Base-by-base conservation (phyloP, 92 coral and sea anemone species). In the Desmophyllum pertusum region DNA sequence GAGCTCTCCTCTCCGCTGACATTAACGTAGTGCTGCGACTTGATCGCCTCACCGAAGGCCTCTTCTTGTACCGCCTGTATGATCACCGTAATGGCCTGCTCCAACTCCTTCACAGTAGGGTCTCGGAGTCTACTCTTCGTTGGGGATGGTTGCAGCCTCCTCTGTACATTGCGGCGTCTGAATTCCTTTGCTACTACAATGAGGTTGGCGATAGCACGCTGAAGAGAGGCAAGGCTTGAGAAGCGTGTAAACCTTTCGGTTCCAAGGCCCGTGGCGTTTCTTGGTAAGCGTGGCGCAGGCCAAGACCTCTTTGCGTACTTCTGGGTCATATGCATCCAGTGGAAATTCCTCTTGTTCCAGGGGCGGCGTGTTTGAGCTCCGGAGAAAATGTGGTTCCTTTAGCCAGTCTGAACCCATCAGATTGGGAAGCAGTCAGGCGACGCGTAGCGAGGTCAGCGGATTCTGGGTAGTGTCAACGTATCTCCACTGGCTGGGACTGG, bases 371-470 rank as follows among this genome's bases (percentile, higher is more conserved):
- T 29, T 68, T n/a, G 61, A 43, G 66, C 61, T 61, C 39, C 72
- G 55, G 45, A 87, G 82, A 53, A 87, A 83, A 53, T 39, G 39
- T 45, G 88, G 88, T 35, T 77, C 92, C 40, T 66, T 77, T 10
- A 84, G 74, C 92, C 89, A 85, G 76, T 18, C 65, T 52, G 91
- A 78, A 9, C 41, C 48, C 5, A 67, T 45, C 29, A 80, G 86
- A 57, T 39, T 57, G 33, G n/a, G 33, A 17, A 0, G 81, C 75
- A 50, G 46, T 43, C 42, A 71, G 81, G 69, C 76, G 61, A 17
- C 86, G 81, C 3, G 90, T 80, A 45, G 90, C 90, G 40, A 80
- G 80, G 70, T 85, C 89, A 4, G 79, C 89, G 43, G 89, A 42
- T 85, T 85, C 38, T 68, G 63, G 43, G 39, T 78, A 15, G 85